Evolutionary conservation across 2,113 vertebrate genomes (phyloP), one percentile per base, ranked within the genome.

Genomic region (Crotalus tigris): DNA sequence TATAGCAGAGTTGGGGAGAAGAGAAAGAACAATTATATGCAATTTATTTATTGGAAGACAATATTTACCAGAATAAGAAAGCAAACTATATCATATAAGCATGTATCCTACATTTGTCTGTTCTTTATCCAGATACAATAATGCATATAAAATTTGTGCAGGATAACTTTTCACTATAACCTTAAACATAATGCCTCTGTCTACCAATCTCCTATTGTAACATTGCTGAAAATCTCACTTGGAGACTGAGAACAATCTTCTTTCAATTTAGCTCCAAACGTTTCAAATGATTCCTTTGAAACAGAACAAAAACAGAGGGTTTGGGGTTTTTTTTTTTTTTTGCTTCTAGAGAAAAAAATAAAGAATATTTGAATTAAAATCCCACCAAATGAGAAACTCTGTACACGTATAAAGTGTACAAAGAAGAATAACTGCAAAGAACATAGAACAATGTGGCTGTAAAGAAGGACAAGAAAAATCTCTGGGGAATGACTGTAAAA

Each of bases 261-360:
- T 93, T 92, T 54, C 85, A n/a, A 85, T 93, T 92, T 88, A 90
- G 2, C 26, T 39, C 85, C 81, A 13, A 90, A 93, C n/a, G 64
- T 39, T 91, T 3, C 44, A 75, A 88, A 0, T 61, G 3, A 92
- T 87, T 87, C 3, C 3, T 88, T 26, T 59, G 13, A 12, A 1
- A 0, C 15, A 94, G 53, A 87, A 1, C 59, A 1, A 54, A 91
- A 92, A 13, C 89, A 51, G 49, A 10, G 39, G 39, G 39, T 39
- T 39, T 39, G 39, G 39, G 39, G 39, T 1, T 53, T 8, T 51
- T 91, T 87, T 39, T 23, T 54, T 91, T 87, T 23, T 57, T 11
- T 58, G 81, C 69, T n/a, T 33, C 12, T 54, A 3, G 15, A 26
- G 86, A 2, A 85, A 59, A 87, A 15, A 44, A 86, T 51, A 51